These are phyloP conservation scores for Diogma glabrata DNA, from an alignment of 2,888 invertebrate genomes.

Conservation along the genomic window DNA sequence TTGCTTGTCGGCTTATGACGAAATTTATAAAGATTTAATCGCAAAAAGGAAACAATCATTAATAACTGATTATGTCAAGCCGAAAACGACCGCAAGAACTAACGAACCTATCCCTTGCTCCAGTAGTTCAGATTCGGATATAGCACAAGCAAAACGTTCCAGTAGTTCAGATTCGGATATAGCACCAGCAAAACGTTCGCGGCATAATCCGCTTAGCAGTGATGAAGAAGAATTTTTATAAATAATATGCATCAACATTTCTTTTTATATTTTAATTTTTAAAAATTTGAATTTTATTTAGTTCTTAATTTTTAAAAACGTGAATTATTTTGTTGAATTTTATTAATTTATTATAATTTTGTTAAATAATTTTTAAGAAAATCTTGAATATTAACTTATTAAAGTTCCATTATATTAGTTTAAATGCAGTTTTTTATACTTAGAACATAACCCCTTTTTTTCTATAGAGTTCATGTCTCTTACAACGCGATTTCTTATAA, in stretches of 20 bases:
- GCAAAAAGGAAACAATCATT: background rate
- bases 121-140: background rate
- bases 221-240: background rate
- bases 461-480: background rate
- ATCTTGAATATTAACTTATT: background rate
- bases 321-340: background rate
- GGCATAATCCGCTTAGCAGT: background rate
- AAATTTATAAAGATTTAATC: background rate
- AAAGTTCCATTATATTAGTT: background rate
- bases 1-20: background rate
- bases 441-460: background rate
- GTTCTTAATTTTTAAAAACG: background rate
- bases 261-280: background rate
- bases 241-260: slow-evolving; percentile 2
- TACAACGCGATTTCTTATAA: background rate
- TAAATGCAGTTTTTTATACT: slow-evolving; percentile 1
- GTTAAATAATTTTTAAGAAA: too few species aligned
- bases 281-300: background rate
- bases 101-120: background rate
- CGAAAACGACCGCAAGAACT: background rate
- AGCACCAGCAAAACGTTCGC: slow-evolving; percentile 3
- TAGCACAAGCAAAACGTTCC: background rate
- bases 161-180: background rate
- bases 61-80: slow-evolving; percentile 1
- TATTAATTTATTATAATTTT: slow-evolving; percentile 1